Conservation (phyloP, 2,797 vertebrate species). For the Thunnus albacares region DNA sequence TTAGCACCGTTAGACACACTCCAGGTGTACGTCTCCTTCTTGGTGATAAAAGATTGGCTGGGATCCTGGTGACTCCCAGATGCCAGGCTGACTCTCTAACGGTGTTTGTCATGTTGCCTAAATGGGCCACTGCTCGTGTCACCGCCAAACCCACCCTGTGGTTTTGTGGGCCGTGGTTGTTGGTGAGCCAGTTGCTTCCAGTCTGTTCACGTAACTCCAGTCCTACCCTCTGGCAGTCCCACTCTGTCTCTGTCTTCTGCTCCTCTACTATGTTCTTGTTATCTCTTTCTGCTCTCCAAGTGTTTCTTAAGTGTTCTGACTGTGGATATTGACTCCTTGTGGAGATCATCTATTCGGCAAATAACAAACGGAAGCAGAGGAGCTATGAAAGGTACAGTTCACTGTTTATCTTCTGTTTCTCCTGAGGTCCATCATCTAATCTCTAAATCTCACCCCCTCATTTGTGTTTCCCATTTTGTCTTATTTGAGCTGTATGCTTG, state of each 20-base stretch:
- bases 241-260: constrained; percentile 21
- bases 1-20: constrained; percentile 18
- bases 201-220: constrained; percentile 49
- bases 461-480: neutral
- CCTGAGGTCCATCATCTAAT: neutral
- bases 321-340: constrained; percentile 21
- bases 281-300: neutral
- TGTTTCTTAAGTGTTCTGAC: neutral
- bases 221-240: constrained; percentile 44
- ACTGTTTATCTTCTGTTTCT: neutral
- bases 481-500: constrained; percentile 5
- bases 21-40: constrained; percentile 39
- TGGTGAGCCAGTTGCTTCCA: constrained; percentile 49
- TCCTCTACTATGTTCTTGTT: constrained; percentile 3
- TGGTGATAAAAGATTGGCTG: constrained; percentile 12
- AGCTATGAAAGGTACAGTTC: constrained; percentile 70
- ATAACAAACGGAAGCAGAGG: constrained; percentile 2
- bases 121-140: constrained; percentile 31
- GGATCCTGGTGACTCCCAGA: constrained; percentile 38
- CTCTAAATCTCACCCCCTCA: neutral
- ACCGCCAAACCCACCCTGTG: constrained; percentile 60
- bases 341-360: neutral
- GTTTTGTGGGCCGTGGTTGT: constrained; percentile 57
- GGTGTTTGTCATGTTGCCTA: constrained; percentile 19
- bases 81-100: constrained; percentile 20